Base-by-base conservation (phyloP, 2,888 invertebrate genomes). In the Hedya salicella region DNA sequence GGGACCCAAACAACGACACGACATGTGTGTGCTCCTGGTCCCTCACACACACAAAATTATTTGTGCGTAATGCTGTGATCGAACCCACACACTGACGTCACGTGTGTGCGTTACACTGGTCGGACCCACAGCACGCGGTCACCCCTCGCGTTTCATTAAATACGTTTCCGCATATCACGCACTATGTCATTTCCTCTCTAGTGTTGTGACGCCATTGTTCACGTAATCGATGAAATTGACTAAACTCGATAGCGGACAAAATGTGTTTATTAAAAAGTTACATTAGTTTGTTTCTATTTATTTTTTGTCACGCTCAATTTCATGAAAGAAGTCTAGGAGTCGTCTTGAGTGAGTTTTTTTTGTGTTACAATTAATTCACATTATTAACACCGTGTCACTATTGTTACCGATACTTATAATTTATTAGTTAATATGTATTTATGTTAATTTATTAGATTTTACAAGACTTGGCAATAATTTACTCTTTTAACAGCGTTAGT, bases 161-260 rank as follows among this genome's bases (percentile, higher is more conserved):
- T 90, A 88, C 88, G 86, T 91, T 91, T 92, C 91, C 91, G 92
- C 91, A 88, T 91, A 92, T 92, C 92, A 92, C 91, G 88, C 90
- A 89, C 90, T 90, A 88, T 91, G 91, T 91, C 90, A 91, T 92
- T 91, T 91, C 91, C 91, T 86, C 75, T 82, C 49, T 85, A 89
- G 89, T 77, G 79, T 73, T 73, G 87, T 71, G 72, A 17, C 19
- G 30, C 39, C 40, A 66, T 61, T 61, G 54, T 61, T 39, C 36
- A 8, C 16, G 17, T 49, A 16, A 30, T 54, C 66, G 66, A 60
- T 54, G 30, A 46, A 56, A 48, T 53, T 32, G 25, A 19, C 57
- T 59, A 46, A 30, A 52, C 50, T 42, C 36, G 42, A 50, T 32
- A 44, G 36, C 21, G n/a, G 62, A 14, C 17, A 9, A 9, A 30